phyloP scores from a whole-genome alignment of 2,113 vertebrate genomes.

The Oryzias woworae region DNA sequence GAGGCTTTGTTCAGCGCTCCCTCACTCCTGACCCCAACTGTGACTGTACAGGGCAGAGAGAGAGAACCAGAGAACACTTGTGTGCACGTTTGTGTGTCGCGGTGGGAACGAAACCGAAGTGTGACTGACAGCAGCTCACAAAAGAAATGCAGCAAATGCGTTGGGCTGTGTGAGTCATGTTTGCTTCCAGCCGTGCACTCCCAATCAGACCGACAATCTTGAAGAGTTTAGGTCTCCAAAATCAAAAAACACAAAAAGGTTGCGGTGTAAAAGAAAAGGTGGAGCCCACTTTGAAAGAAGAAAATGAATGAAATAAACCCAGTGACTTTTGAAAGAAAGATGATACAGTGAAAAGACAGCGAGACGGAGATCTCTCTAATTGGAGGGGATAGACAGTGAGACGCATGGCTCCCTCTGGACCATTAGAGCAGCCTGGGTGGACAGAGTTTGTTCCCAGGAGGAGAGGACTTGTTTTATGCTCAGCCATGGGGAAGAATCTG shows the following conservation, averaged over 20 bases:
- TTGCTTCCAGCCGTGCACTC: slow-evolving; percentile 51
- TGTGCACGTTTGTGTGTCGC: slow-evolving; percentile 36
- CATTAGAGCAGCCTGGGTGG: slow-evolving; percentile 67
- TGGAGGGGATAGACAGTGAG: slow-evolving; percentile 69
- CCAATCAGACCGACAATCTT: slow-evolving; percentile 56
- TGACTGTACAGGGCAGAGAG: slow-evolving; percentile 26
- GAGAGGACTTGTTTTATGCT: slow-evolving; percentile 72
- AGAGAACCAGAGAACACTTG: slow-evolving; percentile 17
- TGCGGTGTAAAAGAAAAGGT: slow-evolving; percentile 2
- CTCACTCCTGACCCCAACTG: slow-evolving; percentile 31
- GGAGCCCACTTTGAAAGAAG: slow-evolving; percentile 6
- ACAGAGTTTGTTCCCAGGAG: slow-evolving; percentile 72
- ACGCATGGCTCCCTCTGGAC: slow-evolving; percentile 70
- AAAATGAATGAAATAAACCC: slow-evolving; percentile 42
- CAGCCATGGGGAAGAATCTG: slow-evolving; percentile 78
- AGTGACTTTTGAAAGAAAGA: slow-evolving; percentile 42
- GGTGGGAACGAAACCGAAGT: slow-evolving; percentile 43
- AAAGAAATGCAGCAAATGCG: slow-evolving; percentile 41
- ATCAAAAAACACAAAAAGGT: not conserved
- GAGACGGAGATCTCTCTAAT: slow-evolving; percentile 68
- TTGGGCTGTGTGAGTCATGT: slow-evolving; percentile 59
- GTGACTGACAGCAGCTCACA: slow-evolving; percentile 50
- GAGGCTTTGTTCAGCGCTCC: slow-evolving; percentile 46
- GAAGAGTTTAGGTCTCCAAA: slow-evolving; percentile 31
- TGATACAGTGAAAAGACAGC: slow-evolving; percentile 37